phyloP scores from a whole-genome alignment of 1,140 invertebrate genomes.

The Tetramorium parvispinum region DNA sequence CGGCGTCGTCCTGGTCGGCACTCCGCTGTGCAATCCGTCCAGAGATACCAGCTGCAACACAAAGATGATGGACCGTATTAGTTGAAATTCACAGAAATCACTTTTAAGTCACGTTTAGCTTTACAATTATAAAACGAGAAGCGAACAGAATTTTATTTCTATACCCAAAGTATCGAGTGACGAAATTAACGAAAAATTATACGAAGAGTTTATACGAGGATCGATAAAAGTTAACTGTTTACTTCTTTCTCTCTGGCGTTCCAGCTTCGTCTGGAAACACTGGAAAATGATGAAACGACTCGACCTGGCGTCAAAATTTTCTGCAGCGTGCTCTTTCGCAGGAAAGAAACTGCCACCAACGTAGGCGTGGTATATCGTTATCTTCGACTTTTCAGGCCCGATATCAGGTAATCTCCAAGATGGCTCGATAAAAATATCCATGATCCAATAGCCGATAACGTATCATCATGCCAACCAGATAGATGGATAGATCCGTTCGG shows the following conservation, averaged over 20 bases:
- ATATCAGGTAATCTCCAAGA: conserved; percentile 70
- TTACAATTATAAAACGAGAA: neutral
- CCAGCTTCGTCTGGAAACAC: neutral
- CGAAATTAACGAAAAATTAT: neutral
- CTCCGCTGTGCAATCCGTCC: conserved; percentile 93
- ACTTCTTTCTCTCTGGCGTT: neutral
- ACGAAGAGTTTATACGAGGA: neutral
- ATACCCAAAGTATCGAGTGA: neutral
- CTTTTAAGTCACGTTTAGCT: neutral
- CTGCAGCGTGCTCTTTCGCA: neutral
- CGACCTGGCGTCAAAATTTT: neutral
- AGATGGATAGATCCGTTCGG: conserved; percentile 46
- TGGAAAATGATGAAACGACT: neutral
- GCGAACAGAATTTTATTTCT: neutral
- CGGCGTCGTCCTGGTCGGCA: conserved; percentile 95
- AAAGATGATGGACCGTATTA: conserved; percentile 21
- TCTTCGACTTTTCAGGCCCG: conserved; percentile 51
- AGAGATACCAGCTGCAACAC: conserved; percentile 91
- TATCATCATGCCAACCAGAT: conserved; percentile 68
- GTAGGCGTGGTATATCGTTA: conserved; percentile 51
- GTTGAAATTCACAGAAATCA: neutral
- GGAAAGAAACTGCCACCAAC: conserved; percentile 14
- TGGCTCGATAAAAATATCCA: conserved; percentile 78
- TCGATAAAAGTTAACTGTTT: neutral
- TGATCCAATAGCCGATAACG: conserved; percentile 78